Conservation (phyloP, 2,797 vertebrate genomes). For the Arnoldichthys spilopterus region DNA sequence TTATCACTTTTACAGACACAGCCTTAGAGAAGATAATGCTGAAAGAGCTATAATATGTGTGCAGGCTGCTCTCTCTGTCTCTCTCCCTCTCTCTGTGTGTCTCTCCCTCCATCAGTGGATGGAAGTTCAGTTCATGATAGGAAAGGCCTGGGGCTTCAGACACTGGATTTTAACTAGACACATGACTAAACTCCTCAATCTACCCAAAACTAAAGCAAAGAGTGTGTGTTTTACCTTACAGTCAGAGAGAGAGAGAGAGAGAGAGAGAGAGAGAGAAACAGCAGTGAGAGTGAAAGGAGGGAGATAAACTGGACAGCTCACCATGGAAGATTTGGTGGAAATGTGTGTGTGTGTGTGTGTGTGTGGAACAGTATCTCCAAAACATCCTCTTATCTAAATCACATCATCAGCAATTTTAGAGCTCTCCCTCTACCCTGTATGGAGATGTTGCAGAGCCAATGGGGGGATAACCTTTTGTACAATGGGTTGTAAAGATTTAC, state of each 20-base stretch:
- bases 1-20: constrained; percentile 53
- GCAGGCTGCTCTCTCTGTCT: constrained; percentile 4
- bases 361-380: constrained; percentile 26
- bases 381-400: constrained; percentile 48
- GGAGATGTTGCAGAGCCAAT: constrained; percentile 38
- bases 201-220: constrained; percentile 50
- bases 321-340: constrained; percentile 30
- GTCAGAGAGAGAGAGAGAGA: not conserved
- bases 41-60: constrained; percentile 37
- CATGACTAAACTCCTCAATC: constrained; percentile 51
- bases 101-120: constrained; percentile 20
- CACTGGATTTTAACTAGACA: constrained; percentile 51
- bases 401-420: constrained; percentile 40
- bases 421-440: not conserved
- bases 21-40: constrained; percentile 44
- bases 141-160: constrained; percentile 39
- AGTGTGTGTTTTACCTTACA: constrained; percentile 28
- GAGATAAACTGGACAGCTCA: constrained; percentile 26
- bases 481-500: too few species aligned
- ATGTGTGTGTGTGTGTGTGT: constrained; percentile 1
- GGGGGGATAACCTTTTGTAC: too few species aligned
- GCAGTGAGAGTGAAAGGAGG: too few species aligned
- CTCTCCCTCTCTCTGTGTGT: not conserved
- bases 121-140: constrained; percentile 43
- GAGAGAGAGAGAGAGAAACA: too few species aligned